Evolutionary conservation across 2,797 vertebrate genomes (phyloP).

Genomic region (Malurus splendens): DNA sequence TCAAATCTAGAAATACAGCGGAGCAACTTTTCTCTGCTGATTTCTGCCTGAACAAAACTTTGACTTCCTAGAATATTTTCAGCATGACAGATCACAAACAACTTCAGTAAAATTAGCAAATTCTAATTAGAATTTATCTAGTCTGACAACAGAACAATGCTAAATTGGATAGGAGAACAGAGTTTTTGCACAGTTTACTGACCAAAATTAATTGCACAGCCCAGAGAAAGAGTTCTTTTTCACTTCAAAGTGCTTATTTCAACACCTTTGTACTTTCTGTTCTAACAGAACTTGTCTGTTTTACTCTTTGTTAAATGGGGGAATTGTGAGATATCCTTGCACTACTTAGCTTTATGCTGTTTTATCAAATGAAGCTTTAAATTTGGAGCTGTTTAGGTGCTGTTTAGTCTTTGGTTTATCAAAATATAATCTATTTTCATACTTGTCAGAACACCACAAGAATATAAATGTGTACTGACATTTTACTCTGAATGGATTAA

Average conservation of each 20-base stretch:
- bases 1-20: not conserved
- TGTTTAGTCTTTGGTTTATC: not conserved
- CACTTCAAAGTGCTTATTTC: not conserved
- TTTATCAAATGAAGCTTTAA: not conserved
- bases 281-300: not conserved
- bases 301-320: not conserved
- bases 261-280: not conserved
- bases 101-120: not conserved
- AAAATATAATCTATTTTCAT: not conserved
- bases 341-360: not conserved
- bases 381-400: not conserved
- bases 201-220: constrained; percentile 7
- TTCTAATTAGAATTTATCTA: not conserved
- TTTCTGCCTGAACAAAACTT: not conserved
- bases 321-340: not conserved
- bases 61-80: not conserved
- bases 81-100: not conserved
- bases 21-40: not conserved
- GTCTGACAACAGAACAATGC: not conserved
- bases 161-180: not conserved
- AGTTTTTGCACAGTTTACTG: not conserved
- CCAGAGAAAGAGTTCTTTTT: not conserved
- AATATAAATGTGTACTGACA: not conserved
- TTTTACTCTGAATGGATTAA: not conserved
- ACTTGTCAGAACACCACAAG: not conserved